A percentile compares a stretch with the other conserved stretches of the same genome.
These are phyloP conservation scores for Aleadryas rufinucha DNA, from an alignment of 2,113 vertebrate species.

Conservation along the genomic window DNA sequence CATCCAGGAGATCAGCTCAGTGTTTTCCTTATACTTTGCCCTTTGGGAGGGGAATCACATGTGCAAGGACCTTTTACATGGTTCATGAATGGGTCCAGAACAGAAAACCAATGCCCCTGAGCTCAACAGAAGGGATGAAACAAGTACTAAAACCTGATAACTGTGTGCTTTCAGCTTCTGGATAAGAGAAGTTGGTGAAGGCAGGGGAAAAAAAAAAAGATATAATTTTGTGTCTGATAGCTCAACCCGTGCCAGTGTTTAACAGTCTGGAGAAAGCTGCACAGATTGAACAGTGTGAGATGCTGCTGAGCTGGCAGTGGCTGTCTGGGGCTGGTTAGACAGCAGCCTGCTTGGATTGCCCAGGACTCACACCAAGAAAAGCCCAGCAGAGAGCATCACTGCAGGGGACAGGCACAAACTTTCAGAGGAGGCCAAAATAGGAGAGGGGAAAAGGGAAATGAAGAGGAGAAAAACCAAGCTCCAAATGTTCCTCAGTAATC, in stretches of 20 bases:
- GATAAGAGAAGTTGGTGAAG: neutral
- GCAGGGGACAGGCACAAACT: neutral
- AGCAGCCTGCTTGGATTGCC: neutral
- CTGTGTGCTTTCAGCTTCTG: neutral
- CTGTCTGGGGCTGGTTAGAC: neutral
- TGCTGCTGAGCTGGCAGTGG: neutral
- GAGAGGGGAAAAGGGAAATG: neutral
- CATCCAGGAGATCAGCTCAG: neutral
- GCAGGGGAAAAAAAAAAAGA: accelerated
- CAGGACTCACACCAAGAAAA: neutral
- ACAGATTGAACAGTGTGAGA: neutral
- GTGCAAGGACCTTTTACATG: neutral
- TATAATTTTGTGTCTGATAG: neutral
- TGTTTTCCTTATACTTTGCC: accelerated
- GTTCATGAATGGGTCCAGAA: neutral
- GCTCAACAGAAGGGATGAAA: neutral
- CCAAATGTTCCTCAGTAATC: neutral
- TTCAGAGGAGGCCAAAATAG: neutral
- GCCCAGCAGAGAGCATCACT: neutral
- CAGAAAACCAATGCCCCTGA: neutral
- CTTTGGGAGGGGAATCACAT: neutral
- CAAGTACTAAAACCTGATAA: neutral
- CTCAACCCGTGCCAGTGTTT: neutral
- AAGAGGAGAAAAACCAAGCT: neutral
- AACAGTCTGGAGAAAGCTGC: neutral